These are phyloP conservation scores for Ariolimax columbianus DNA, from an alignment of 2,888 invertebrate genomes.

Conservation along the genomic window DNA sequence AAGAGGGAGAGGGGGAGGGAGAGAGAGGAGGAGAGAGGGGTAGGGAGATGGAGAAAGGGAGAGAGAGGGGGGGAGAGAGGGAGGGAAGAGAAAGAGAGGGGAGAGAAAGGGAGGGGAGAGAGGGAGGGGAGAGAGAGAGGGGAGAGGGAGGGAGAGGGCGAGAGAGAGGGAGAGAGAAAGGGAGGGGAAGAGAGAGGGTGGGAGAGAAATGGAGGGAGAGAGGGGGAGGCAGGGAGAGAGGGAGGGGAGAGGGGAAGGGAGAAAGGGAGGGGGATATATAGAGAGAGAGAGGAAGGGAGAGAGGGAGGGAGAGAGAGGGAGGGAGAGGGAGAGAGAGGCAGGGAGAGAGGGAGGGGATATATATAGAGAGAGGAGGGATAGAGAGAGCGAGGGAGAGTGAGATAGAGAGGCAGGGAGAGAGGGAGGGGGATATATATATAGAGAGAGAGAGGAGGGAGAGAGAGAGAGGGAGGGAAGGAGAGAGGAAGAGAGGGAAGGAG, in stretches of 20 bases:
- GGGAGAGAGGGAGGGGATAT: background rate
- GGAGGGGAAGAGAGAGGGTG: too few species aligned
- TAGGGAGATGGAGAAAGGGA: background rate
- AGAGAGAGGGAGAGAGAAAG: too few species aligned
- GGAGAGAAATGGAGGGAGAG: background rate
- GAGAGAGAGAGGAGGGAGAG: constrained; percentile 4
- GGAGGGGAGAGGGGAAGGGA: background rate
- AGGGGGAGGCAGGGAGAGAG: background rate
- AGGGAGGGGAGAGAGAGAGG: too few species aligned
- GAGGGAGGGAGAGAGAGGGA: background rate
- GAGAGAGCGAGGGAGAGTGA: background rate
- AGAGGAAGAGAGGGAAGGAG: constrained; percentile 15
- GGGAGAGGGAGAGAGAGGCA: background rate
- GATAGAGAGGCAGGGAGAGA: background rate
- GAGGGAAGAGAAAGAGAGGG: background rate
- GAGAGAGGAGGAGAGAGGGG: background rate
- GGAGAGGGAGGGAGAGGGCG: background rate
- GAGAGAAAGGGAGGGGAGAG: background rate
- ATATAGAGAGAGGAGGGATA: too few species aligned
- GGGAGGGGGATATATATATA: background rate
- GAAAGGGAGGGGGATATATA: background rate
- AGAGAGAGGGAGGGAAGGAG: background rate
- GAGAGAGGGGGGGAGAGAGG: background rate
- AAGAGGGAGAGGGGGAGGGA: too few species aligned
- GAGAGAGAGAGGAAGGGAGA: background rate